Percentiles rank a stretch among this genome's conserved stretches.
Conservation (phyloP, 2,797 vertebrate species). For the Neomorphus geoffroyi region DNA sequence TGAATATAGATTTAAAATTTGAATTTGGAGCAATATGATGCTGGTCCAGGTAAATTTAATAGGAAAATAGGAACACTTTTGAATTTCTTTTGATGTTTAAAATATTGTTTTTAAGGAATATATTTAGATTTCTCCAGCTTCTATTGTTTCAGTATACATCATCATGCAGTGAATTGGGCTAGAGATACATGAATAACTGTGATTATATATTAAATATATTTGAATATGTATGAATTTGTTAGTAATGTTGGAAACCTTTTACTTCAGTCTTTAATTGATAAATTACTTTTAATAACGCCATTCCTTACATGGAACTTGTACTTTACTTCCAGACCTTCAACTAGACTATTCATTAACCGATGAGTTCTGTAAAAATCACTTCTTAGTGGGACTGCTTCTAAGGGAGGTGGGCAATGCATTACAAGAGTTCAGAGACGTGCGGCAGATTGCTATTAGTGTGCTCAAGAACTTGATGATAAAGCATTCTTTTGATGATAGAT, state of each 20-base stretch:
- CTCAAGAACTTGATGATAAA: constrained; percentile 97
- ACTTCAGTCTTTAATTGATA: neutral
- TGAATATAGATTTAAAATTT: neutral
- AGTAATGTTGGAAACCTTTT: neutral
- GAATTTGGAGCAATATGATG: neutral
- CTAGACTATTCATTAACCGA: constrained; percentile 95
- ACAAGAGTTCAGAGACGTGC: constrained; percentile 90
- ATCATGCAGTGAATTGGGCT: neutral
- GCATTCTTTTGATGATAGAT: constrained; percentile 95
- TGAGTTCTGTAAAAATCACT: constrained; percentile 98
- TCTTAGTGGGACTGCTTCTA: constrained; percentile 92
- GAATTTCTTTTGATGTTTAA: neutral
- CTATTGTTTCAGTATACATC: neutral
- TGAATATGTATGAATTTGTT: neutral
- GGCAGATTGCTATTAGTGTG: constrained; percentile 90
- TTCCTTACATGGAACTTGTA: neutral
- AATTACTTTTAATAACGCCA: neutral
- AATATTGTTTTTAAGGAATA: neutral
- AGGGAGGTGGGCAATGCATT: constrained; percentile 92
- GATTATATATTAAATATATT: neutral
- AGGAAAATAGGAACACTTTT: neutral
- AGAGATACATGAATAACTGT: neutral
- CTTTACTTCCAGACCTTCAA: constrained; percentile 86
- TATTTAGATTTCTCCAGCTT: neutral
- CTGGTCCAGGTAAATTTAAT: neutral